phyloP scores from a whole-genome alignment of 1,140 invertebrate genomes.

The Drosophila eugracilis region DNA sequence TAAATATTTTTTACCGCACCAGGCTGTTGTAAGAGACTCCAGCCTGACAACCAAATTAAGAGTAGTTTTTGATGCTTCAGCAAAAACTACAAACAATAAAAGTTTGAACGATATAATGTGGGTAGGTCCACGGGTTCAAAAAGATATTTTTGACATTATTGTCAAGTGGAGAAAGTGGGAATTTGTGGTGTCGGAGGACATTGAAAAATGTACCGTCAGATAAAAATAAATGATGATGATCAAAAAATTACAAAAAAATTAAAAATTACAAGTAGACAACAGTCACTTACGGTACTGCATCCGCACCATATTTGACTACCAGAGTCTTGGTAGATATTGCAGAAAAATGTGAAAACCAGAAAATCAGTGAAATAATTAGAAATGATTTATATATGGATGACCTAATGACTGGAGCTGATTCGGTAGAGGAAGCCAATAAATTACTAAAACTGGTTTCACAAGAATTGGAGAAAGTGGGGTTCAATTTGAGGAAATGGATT shows the following conservation, averaged over 20 bases:
- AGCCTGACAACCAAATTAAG: too few relatives aligned
- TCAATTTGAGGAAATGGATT: slow-evolving; percentile 8
- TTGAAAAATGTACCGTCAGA: too few relatives aligned
- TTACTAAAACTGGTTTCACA: not conserved
- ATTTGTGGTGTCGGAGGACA: too few relatives aligned
- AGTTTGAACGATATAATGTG: too few relatives aligned
- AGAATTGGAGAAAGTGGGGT: not conserved
- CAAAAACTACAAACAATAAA: too few relatives aligned
- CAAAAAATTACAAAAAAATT: not conserved
- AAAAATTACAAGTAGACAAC: not conserved
- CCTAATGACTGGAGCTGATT: slow-evolving; percentile 1
- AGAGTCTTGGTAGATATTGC: not conserved
- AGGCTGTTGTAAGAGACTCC: too few relatives aligned
- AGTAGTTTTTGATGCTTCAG: too few relatives aligned
- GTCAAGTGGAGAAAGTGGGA: too few relatives aligned
- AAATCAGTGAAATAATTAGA: not conserved
- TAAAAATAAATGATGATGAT: not conserved
- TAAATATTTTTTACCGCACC: too few relatives aligned
- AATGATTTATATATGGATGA: slow-evolving; percentile 5
- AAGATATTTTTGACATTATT: too few relatives aligned
- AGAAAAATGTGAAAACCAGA: not conserved
- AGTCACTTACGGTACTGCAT: not conserved
- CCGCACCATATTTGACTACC: not conserved
- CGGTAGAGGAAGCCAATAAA: not conserved
- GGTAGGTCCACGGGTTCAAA: too few relatives aligned